Percentiles rank a stretch among this genome's conserved stretches.
phyloP scores from a whole-genome alignment of 2,113 vertebrate species.

The Nothocercus julius region DNA sequence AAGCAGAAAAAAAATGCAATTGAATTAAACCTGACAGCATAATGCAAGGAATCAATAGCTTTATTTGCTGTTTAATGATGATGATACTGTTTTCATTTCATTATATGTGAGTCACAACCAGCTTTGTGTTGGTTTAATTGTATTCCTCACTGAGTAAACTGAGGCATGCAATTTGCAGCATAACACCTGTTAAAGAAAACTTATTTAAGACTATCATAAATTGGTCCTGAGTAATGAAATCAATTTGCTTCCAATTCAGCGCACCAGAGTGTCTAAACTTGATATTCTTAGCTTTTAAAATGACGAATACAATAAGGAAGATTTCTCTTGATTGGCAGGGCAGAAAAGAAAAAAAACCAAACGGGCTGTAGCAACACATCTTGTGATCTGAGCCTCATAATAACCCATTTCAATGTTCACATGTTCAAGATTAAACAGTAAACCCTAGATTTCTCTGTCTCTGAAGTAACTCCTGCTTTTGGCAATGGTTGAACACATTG shows the following conservation, averaged over 20 bases:
- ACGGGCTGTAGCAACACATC: background rate
- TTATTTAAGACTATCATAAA: slow-evolving; percentile 52
- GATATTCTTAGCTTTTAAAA: background rate
- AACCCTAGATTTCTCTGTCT: slow-evolving; percentile 8
- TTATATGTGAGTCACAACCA: slow-evolving; percentile 68
- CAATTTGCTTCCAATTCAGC: background rate
- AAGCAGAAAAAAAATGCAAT: slow-evolving; percentile 51
- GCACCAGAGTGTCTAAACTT: background rate
- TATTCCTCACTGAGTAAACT: slow-evolving; percentile 68
- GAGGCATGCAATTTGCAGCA: slow-evolving; percentile 50
- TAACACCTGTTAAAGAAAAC: slow-evolving; percentile 51
- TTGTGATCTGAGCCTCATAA: slow-evolving; percentile 36
- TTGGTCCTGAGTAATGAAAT: slow-evolving; percentile 34
- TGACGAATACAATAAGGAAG: background rate
- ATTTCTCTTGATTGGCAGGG: background rate
- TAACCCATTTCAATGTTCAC: slow-evolving; percentile 23
- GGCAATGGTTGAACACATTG: slow-evolving; percentile 23
- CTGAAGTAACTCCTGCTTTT: slow-evolving; percentile 51
- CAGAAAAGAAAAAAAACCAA: background rate
- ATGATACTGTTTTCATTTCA: slow-evolving; percentile 68
- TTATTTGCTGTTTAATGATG: slow-evolving; percentile 77
- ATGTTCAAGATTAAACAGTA: slow-evolving; percentile 22
- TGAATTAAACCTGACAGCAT: slow-evolving; percentile 68
- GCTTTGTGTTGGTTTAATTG: slow-evolving; percentile 53
- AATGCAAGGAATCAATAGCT: slow-evolving; percentile 75